Evolutionary conservation across 2,888 invertebrate species (phyloP).

Genomic region (Kryphioiulus occultus): DNA sequence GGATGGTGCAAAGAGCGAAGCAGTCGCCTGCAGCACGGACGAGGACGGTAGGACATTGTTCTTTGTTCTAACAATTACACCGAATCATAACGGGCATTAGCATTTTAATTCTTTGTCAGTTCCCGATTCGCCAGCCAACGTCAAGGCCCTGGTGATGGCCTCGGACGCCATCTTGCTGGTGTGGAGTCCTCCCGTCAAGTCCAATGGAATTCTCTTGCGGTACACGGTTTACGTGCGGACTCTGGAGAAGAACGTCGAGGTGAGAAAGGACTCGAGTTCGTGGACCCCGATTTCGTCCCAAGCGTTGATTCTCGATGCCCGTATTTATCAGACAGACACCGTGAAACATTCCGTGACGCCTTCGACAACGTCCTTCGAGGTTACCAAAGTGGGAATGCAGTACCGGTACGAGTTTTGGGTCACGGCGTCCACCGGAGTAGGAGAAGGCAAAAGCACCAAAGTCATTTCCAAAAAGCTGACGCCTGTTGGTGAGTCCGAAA

Average conservation of each 20-base stretch:
- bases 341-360: conserved; percentile 56
- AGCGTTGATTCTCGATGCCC: not conserved
- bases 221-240: conserved; percentile 52
- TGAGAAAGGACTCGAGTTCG: not conserved
- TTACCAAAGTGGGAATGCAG: conserved; percentile 48
- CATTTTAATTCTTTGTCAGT: conserved; percentile 42
- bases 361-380: conserved; percentile 56
- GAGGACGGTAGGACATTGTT: not conserved
- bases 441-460: conserved; percentile 69
- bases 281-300: not conserved
- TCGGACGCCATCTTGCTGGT: conserved; percentile 48
- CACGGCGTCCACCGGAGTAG: conserved; percentile 61
- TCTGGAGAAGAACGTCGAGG: conserved; percentile 48
- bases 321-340: conserved; percentile 50
- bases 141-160: conserved; percentile 54
- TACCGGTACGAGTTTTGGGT: conserved; percentile 60
- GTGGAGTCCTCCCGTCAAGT: conserved; percentile 51
- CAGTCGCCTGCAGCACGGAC: conserved; percentile 57
- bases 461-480: conserved; percentile 65
- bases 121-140: conserved; percentile 52
- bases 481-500: conserved; percentile 59
- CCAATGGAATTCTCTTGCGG: conserved; percentile 51
- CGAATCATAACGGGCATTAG: too few relatives aligned
- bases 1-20: conserved; percentile 61
- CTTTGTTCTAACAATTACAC: too few relatives aligned